Percentiles rank a stretch among this genome's conserved stretches.
Evolutionary conservation across 2,888 invertebrate genomes (phyloP).

Genomic region (Xanthorhoe spadicearia): DNA sequence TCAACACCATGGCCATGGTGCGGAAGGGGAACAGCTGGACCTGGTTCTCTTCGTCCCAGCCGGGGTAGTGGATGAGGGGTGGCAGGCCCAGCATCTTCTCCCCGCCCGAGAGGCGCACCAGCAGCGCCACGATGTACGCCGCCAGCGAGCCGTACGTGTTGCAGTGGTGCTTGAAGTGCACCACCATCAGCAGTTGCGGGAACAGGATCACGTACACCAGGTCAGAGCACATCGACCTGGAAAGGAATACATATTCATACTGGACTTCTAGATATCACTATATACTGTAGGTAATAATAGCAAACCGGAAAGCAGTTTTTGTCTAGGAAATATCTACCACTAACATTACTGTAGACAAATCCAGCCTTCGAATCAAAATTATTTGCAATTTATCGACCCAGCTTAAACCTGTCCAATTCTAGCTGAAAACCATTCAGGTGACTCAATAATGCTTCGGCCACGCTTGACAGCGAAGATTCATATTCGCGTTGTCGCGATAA

Average conservation of each 20-base stretch:
- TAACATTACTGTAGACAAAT: no score
- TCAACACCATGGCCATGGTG: slow-evolving; percentile 96
- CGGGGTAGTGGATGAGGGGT: slow-evolving; percentile 94
- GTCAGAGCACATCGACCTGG: slow-evolving; percentile 98
- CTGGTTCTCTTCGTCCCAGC: slow-evolving; percentile 91
- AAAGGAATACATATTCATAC: neutral
- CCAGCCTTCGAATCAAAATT: no score
- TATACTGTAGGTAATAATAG: no score
- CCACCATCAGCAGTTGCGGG: slow-evolving; percentile 98
- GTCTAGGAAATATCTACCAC: no score
- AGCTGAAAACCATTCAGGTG: no score
- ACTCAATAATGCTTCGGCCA: no score
- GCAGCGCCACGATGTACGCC: slow-evolving; percentile 93
- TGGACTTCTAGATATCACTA: neutral
- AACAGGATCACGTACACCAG: slow-evolving; percentile 99
- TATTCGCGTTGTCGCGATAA: no score
- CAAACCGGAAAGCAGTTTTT: no score
- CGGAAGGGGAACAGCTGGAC: slow-evolving; percentile 98
- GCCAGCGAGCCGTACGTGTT: slow-evolving; percentile 98
- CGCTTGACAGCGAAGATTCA: no score
- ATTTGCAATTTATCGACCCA: no score
- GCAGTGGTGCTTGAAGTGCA: slow-evolving; percentile 96
- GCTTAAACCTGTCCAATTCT: no score
- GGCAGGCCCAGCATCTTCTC: slow-evolving; percentile 93
- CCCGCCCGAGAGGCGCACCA: slow-evolving; percentile 93